A percentile compares a stretch with the other conserved stretches of the same genome.
Conservation (phyloP, 2,113 vertebrate species). For the Isurus oxyrinchus region DNA sequence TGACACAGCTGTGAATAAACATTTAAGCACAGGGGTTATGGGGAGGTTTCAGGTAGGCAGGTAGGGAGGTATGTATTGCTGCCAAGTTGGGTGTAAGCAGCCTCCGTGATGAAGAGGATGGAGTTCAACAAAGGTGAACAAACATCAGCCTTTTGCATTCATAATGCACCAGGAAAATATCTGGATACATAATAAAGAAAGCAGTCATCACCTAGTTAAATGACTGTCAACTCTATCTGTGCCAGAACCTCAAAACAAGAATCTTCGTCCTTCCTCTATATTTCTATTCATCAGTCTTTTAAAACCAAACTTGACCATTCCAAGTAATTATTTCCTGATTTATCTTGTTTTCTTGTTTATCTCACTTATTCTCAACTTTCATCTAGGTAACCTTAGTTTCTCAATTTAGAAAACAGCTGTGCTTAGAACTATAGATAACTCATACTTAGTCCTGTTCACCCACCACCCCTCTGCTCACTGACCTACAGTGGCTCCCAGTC, state of each 20-base stretch:
- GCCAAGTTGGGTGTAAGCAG: neutral
- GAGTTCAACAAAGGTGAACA: neutral
- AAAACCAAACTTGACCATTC: neutral
- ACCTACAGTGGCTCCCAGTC: too few species aligned
- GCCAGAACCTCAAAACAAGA: neutral
- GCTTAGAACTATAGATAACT: too few species aligned
- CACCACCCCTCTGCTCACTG: too few species aligned
- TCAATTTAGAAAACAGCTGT: neutral
- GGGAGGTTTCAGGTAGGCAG: neutral
- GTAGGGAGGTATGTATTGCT: neutral
- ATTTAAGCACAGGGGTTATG: neutral
- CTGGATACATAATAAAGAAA: neutral
- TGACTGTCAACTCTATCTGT: neutral
- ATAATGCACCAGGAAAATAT: neutral
- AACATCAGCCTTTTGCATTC: neutral
- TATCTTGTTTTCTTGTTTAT: neutral
- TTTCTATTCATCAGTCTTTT: neutral
- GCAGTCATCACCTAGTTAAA: neutral
- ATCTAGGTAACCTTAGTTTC: neutral
- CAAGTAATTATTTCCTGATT: neutral
- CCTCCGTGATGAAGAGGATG: neutral
- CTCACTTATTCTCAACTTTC: neutral
- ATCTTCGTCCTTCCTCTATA: neutral
- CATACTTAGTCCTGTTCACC: too few species aligned
- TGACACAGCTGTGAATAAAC: neutral